These are phyloP conservation scores for Tetragonisca angustula DNA, from an alignment of 2,888 invertebrate species.

Conservation along the genomic window DNA sequence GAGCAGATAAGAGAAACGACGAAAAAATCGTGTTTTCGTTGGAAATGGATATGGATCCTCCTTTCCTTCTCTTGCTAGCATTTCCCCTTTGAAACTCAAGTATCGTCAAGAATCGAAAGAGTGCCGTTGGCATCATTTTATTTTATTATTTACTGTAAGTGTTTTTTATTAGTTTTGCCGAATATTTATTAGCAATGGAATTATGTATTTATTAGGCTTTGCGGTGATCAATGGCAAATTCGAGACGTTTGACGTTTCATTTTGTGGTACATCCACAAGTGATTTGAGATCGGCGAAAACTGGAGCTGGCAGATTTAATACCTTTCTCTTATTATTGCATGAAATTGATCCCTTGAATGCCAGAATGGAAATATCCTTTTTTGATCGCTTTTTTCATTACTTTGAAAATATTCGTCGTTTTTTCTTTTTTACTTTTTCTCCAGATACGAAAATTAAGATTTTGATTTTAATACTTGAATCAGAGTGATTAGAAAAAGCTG, in stretches of 20 bases:
- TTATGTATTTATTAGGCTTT: neutral
- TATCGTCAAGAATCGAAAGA: no score
- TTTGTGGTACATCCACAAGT: neutral
- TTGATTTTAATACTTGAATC: neutral
- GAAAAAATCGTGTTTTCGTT: constrained; percentile 34
- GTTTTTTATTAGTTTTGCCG: neutral
- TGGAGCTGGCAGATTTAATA: no score
- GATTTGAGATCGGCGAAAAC: no score
- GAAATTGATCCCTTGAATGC: neutral
- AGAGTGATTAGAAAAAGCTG: neutral
- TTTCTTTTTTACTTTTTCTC: no score
- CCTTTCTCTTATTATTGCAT: neutral
- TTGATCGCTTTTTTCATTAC: no score
- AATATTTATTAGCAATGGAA: neutral
- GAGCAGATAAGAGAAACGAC: constrained; percentile 34
- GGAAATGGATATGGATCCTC: constrained; percentile 33
- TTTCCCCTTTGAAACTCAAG: neutral
- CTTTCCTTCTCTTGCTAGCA: no score
- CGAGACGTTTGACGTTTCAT: neutral
- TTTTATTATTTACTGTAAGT: neutral
- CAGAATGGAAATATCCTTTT: neutral
- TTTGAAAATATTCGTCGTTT: no score
- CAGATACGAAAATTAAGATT: no score
- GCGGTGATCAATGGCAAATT: neutral
- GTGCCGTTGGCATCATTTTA: neutral